Conservation (phyloP, 2,797 vertebrate species). For the Gallinago stenura region DNA sequence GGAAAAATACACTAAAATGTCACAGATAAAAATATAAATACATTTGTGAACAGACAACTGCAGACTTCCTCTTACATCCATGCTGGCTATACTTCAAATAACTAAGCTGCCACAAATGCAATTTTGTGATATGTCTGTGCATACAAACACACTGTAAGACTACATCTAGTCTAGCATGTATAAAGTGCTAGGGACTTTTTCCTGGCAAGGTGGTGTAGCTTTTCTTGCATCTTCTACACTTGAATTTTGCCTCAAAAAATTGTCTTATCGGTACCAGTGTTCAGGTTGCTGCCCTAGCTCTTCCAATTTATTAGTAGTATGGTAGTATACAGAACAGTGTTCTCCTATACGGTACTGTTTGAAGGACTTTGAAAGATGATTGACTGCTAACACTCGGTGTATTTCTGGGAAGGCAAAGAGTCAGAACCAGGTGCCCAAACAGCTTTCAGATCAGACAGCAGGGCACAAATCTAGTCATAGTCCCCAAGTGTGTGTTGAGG, state of each 20-base stretch:
- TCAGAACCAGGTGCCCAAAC: rapidly evolving
- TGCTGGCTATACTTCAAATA: neutral
- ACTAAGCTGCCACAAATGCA: neutral
- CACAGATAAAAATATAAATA: neutral
- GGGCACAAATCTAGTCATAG: neutral
- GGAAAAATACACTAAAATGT: neutral
- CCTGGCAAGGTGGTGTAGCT: neutral
- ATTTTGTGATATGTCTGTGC: neutral
- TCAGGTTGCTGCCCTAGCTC: neutral
- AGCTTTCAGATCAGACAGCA: neutral
- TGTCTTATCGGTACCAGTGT: neutral
- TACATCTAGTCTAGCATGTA: neutral
- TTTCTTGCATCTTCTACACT: neutral
- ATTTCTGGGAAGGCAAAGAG: neutral
- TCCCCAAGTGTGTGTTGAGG: rapidly evolving
- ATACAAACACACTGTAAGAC: neutral
- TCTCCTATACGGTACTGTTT: neutral
- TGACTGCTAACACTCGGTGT: neutral
- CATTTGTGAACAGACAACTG: neutral
- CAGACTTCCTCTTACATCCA: neutral
- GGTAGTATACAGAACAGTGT: neutral
- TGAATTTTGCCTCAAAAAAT: neutral
- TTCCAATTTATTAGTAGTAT: neutral
- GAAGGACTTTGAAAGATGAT: neutral
- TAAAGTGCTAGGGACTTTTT: neutral